Evolutionary conservation across 2,113 vertebrate species (phyloP).

Genomic region (Glaucidium brasilianum): DNA sequence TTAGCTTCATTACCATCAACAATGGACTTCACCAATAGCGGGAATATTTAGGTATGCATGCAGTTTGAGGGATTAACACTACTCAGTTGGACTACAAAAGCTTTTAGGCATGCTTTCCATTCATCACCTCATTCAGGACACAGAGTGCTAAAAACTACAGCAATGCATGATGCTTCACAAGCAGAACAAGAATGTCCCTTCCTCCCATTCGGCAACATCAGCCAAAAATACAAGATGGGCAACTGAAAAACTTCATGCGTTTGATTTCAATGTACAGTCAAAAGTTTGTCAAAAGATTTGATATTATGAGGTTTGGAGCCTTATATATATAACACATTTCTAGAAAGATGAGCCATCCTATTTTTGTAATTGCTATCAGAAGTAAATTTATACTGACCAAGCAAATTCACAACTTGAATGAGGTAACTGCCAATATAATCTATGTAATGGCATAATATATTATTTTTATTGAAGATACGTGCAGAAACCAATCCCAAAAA

Average conservation of each 20-base stretch:
- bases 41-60: neutral
- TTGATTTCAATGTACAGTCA: neutral
- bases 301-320: neutral
- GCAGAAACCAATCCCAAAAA: neutral
- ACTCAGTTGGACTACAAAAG: neutral
- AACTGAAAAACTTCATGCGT: neutral
- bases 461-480: neutral
- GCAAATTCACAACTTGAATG: neutral
- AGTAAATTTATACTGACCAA: neutral
- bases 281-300: neutral
- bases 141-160: neutral
- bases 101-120: neutral
- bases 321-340: neutral
- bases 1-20: neutral
- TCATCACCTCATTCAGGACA: neutral
- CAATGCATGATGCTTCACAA: neutral
- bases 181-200: neutral
- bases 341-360: neutral
- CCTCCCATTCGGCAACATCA: fast-evolving
- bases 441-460: neutral
- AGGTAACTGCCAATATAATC: neutral
- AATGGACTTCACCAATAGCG: neutral
- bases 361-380: neutral
- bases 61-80: neutral
- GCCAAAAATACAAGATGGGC: neutral